A percentile compares a stretch with the other conserved stretches of the same genome.
Evolutionary conservation across 2,113 vertebrate species (phyloP).

Genomic region (Trichechus manatus): DNA sequence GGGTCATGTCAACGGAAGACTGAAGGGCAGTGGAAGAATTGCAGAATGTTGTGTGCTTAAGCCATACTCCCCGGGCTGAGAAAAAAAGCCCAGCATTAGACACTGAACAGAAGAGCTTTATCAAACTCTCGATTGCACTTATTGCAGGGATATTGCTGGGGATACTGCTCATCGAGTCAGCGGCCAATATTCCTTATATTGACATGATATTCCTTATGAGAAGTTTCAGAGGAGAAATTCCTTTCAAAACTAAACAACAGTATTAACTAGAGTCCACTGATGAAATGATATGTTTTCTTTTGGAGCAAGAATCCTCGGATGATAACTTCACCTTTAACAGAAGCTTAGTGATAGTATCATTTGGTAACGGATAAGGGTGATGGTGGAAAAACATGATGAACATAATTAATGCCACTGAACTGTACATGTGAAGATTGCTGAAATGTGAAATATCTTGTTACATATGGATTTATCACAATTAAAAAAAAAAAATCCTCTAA

Average conservation of each 20-base stretch:
- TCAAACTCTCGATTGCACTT: neutral
- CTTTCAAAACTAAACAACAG: neutral
- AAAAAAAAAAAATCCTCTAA: neutral
- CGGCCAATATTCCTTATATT: neutral
- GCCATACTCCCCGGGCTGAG: too few species aligned
- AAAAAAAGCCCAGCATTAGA: neutral
- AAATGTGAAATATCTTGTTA: too few species aligned
- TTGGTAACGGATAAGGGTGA: too few species aligned
- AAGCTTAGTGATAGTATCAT: too few species aligned
- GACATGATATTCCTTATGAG: neutral
- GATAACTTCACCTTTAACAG: too few species aligned
- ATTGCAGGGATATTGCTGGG: neutral
- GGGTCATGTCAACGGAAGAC: rapidly evolving
- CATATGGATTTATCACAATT: too few species aligned
- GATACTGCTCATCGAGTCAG: rapidly evolving
- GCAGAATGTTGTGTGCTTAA: neutral
- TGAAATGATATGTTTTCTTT: neutral
- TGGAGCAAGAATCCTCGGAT: neutral
- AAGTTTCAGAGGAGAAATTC: neutral
- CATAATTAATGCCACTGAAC: too few species aligned
- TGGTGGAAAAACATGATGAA: too few species aligned
- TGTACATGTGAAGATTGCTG: too few species aligned
- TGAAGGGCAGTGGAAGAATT: rapidly evolving
- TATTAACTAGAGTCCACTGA: neutral
- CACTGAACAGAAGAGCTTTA: neutral